Evolutionary conservation across 2,888 invertebrate species (phyloP).

Genomic region (Limenitis camilla): DNA sequence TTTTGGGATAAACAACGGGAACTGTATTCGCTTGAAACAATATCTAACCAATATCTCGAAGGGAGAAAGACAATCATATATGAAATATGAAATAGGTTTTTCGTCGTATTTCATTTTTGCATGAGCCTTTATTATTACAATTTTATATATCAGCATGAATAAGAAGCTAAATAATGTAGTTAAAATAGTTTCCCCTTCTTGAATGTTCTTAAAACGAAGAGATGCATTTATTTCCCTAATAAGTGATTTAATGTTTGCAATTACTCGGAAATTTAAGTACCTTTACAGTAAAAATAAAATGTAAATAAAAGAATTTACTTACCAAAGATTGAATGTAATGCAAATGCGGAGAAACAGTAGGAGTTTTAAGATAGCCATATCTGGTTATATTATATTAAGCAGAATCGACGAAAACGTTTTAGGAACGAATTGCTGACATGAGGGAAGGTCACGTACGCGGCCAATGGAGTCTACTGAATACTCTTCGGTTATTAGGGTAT

Average conservation of each 20-base stretch:
- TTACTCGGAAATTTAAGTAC: background rate
- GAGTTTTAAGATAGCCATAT: constrained; percentile 12
- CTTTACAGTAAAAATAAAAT: background rate
- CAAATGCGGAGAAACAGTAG: constrained; percentile 2
- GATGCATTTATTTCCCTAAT: too few species aligned
- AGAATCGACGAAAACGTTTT: constrained; percentile 15
- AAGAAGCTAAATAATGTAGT: too few species aligned
- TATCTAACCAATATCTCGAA: constrained; percentile 28
- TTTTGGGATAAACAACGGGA: constrained; percentile 20
- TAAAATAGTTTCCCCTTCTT: too few species aligned
- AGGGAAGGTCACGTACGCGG: constrained; percentile 53
- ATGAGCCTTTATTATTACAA: background rate
- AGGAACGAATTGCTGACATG: constrained; percentile 28
- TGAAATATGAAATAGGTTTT: constrained; percentile 20
- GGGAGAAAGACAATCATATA: constrained; percentile 21
- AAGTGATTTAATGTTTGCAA: constrained; percentile 1
- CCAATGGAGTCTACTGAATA: constrained; percentile 47
- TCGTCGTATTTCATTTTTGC: constrained; percentile 12
- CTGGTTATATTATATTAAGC: constrained; percentile 14
- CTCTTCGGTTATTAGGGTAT: constrained; percentile 29
- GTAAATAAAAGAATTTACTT: background rate
- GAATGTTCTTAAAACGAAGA: too few species aligned
- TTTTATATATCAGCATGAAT: background rate
- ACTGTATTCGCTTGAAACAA: constrained; percentile 20
- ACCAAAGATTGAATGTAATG: constrained; percentile 1